Conservation (phyloP, 2,113 vertebrate genomes). For the Solenodon paradoxus region DNA sequence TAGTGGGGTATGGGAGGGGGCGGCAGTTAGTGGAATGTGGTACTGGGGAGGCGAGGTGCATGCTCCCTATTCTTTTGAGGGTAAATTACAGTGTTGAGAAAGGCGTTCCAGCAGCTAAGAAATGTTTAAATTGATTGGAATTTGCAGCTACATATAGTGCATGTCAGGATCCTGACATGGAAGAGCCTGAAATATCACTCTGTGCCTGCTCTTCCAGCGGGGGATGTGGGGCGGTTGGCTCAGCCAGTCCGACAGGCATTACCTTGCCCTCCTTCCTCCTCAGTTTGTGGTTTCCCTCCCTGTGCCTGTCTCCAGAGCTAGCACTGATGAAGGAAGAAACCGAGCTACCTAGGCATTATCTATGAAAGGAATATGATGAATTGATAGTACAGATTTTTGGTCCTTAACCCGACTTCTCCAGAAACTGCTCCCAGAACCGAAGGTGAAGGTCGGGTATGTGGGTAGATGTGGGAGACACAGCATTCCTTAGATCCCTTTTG, state of each 20-base stretch:
- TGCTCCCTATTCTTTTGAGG: constrained; percentile 63
- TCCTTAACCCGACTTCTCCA: constrained; percentile 30
- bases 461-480: constrained; percentile 1
- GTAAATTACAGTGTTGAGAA: constrained; percentile 77
- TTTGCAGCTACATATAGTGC: constrained; percentile 70
- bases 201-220: constrained; percentile 43
- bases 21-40: constrained; percentile 55
- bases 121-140: constrained; percentile 67
- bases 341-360: not conserved
- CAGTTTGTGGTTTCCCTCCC: not conserved
- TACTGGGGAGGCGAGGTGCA: constrained; percentile 50
- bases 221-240: not conserved
- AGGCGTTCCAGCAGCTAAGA: constrained; percentile 59
- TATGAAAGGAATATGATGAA: not conserved
- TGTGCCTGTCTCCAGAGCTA: not conserved
- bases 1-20: constrained; percentile 52
- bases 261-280: not conserved
- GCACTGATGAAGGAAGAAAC: not conserved
- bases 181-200: constrained; percentile 62
- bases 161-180: constrained; percentile 61
- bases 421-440: constrained; percentile 30
- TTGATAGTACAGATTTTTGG: not conserved
- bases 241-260: not conserved
- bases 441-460: not conserved
- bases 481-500: not conserved